Evolutionary conservation across 1,140 invertebrate species (phyloP).

Genomic region (Mercenaria mercenaria): DNA sequence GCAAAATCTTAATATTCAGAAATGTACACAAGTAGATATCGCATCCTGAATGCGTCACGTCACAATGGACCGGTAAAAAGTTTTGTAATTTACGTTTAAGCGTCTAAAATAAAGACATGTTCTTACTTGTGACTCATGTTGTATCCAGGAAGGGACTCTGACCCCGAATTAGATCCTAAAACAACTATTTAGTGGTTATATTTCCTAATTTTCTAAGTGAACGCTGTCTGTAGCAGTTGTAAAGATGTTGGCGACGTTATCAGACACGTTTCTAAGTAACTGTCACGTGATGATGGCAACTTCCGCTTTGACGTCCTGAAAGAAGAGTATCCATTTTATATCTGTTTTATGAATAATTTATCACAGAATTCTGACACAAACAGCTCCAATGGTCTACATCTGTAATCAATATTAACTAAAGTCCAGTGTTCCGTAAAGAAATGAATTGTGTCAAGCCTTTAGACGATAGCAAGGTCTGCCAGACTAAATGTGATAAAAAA

Average conservation of each 20-base stretch:
- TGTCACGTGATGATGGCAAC: constrained; percentile 48
- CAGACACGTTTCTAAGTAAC: constrained; percentile 45
- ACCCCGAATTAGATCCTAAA: constrained; percentile 13
- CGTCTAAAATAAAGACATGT: too few relatives aligned
- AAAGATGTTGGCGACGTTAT: constrained; percentile 27
- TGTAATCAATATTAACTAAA: background rate
- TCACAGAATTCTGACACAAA: background rate
- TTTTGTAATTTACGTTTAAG: too few relatives aligned
- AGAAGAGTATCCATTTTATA: background rate
- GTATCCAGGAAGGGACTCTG: background rate
- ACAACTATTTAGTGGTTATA: background rate
- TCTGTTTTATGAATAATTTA: constrained; percentile 32
- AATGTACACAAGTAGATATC: too few relatives aligned
- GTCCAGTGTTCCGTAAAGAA: too few relatives aligned
- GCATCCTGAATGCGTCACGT: too few relatives aligned
- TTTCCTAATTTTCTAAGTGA: background rate
- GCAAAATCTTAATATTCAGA: too few relatives aligned
- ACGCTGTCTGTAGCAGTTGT: background rate
- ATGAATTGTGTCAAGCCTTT: too few relatives aligned
- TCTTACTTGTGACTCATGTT: constrained; percentile 66
- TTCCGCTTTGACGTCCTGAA: constrained; percentile 55
- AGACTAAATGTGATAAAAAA: too few relatives aligned
- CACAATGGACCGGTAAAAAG: too few relatives aligned
- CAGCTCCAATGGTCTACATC: background rate
- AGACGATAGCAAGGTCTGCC: too few relatives aligned